Conservation (phyloP, 2,888 invertebrate genomes). For the Lottia gigantea region DNA sequence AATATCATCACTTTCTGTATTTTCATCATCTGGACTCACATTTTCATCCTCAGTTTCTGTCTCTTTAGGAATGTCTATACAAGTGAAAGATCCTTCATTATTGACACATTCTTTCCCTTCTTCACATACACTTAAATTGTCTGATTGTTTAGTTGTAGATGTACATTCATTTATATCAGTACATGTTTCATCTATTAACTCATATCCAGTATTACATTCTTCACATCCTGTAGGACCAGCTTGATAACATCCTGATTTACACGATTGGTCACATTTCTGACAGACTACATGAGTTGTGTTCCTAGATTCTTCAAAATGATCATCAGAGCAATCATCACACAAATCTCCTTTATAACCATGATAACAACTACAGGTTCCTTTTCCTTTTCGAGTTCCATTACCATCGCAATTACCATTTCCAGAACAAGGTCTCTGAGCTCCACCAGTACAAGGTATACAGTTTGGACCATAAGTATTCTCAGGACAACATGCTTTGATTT, state of each 20-base stretch:
- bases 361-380: conserved; percentile 89
- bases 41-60: background rate
- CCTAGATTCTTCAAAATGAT: conserved; percentile 71
- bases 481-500: conserved; percentile 85
- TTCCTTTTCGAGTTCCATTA: conserved; percentile 88
- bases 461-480: conserved; percentile 83
- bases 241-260: conserved; percentile 80
- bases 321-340: conserved; percentile 83
- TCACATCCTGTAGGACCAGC: conserved; percentile 75
- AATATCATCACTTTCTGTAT: background rate
- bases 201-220: conserved; percentile 80
- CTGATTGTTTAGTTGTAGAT: conserved; percentile 44
- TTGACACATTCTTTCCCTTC: conserved; percentile 87
- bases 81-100: conserved; percentile 84
- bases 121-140: conserved; percentile 70
- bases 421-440: conserved; percentile 80
- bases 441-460: conserved; percentile 84
- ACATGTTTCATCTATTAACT: conserved; percentile 78
- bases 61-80: conserved; percentile 63
- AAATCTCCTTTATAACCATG: conserved; percentile 81
- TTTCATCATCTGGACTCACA: background rate
- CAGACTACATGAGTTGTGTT: conserved; percentile 71
- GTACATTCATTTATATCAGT: conserved; percentile 87
- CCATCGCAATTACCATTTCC: conserved; percentile 84
- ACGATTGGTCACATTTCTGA: conserved; percentile 82